Evolutionary conservation across 2,888 invertebrate species (phyloP).

Genomic region (Drosophila melanosoma): DNA sequence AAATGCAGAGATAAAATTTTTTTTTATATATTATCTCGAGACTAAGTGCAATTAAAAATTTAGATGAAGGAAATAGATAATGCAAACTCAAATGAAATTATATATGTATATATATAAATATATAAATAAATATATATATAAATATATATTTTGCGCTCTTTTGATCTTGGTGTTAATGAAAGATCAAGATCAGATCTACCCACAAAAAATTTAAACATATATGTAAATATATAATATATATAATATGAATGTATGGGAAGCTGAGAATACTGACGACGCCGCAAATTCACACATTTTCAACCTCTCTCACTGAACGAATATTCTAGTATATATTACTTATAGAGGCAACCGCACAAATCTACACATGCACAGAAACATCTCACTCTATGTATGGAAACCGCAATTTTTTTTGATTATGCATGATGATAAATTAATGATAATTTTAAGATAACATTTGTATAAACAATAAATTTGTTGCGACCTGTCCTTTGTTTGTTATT

Average conservation of each 20-base stretch:
- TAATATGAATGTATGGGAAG: constrained; percentile 21
- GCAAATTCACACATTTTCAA: constrained; percentile 57
- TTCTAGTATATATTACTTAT: constrained; percentile 47
- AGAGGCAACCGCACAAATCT: constrained; percentile 37
- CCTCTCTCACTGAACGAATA: constrained; percentile 18
- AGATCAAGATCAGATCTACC: constrained; percentile 52
- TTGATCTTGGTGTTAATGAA: constrained; percentile 56
- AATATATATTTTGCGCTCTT: constrained; percentile 5
- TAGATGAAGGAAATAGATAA: constrained; percentile 42
- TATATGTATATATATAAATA: constrained; percentile 4
- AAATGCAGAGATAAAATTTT: neutral
- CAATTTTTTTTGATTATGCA: constrained; percentile 53
- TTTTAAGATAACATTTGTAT: constrained; percentile 74
- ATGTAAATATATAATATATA: neutral
- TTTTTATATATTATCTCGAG: neutral
- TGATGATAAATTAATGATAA: constrained; percentile 74
- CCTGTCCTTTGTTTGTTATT: constrained; percentile 23
- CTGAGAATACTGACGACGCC: constrained; percentile 24
- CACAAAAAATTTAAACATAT: constrained; percentile 9
- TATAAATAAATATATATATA: neutral
- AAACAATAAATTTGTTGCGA: constrained; percentile 66
- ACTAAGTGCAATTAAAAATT: constrained; percentile 32
- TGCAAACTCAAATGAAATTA: constrained; percentile 12
- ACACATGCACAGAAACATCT: constrained; percentile 19
- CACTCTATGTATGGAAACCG: constrained; percentile 22